Evolutionary conservation across 2,888 invertebrate genomes (phyloP), one percentile per base, ranked within the genome.

Genomic region (Drosophila rubida): DNA sequence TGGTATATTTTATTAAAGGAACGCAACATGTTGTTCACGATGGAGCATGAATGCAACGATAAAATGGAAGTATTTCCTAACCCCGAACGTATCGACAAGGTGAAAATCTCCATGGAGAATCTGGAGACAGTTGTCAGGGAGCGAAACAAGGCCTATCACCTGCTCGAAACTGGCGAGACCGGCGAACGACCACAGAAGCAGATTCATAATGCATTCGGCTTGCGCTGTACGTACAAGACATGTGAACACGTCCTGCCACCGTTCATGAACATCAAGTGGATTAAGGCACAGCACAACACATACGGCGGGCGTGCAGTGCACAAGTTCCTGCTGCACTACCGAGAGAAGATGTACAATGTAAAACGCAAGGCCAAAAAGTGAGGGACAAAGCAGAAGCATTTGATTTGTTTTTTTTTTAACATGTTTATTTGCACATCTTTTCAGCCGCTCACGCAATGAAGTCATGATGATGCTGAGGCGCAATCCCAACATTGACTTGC

Each of bases 1-100:
- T 99, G 99, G 99, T 98, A 94, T 88, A 89, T 94, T 13, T 93
- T 99, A 60, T 92, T 99, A 54, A 99, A 99, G 93, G 99, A 99
- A 92, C 94, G 95, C 57, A 99, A 99, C 91, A 99, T 99, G 99
- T 93, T 99, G 14, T 92, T 97, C 71, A 99, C 99, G 1, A 98
- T 99, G 99, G 97, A 98, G 92, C 94, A 97, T 69, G 96, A 95
- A 90, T 94, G 94, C 91, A 94, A 95, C 50, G 92, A 94, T 39
- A 93, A 95, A 88, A 92, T 93, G 73, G 93, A 94, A 89, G 75
- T 95, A 5, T 97, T 99, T 91, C 97, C 98, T 1, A 98, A 94
- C 92, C 98, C 98, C 2, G 99, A 99, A 92, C 94, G 99, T 84
- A 93, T 98, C 53, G 98, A 98, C 88, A 99, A 98, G 94, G 94